A percentile compares a stretch with the other conserved stretches of the same genome.
phyloP scores from a whole-genome alignment of 2,888 invertebrate species.

The Acleris cristana region DNA sequence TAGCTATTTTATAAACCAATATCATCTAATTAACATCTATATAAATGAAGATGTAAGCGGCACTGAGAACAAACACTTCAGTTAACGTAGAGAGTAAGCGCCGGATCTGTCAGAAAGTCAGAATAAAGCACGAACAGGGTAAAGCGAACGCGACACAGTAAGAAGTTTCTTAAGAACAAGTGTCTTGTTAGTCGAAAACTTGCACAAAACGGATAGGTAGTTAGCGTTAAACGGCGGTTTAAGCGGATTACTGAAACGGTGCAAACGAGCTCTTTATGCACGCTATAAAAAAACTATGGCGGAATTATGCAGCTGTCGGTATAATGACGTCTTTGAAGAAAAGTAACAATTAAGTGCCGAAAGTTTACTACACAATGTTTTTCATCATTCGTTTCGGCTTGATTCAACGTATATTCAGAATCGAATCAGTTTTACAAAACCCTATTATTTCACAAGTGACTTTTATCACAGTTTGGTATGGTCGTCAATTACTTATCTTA shows the following conservation, averaged over 20 bases:
- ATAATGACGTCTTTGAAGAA: constrained; percentile 3
- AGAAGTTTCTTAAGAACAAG: constrained; percentile 46
- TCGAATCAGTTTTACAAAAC: too few species aligned
- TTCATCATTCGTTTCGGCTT: too few species aligned
- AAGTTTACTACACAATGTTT: not conserved
- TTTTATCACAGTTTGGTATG: too few species aligned
- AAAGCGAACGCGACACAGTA: constrained; percentile 47
- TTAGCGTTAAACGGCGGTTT: constrained; percentile 43
- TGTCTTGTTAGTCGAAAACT: constrained; percentile 53
- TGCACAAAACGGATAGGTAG: constrained; percentile 46
- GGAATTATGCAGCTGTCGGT: constrained; percentile 20
- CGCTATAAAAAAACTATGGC: constrained; percentile 28
- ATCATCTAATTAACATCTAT: too few species aligned
- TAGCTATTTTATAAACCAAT: too few species aligned
- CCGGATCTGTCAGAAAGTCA: constrained; percentile 13
- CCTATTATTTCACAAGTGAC: too few species aligned
- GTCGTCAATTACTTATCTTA: too few species aligned
- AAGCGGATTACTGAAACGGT: constrained; percentile 31
- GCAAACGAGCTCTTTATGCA: constrained; percentile 32
- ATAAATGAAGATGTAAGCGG: too few species aligned
- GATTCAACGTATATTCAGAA: too few species aligned
- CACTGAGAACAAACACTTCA: too few species aligned
- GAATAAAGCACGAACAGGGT: constrained; percentile 42
- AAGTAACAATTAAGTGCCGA: not conserved
- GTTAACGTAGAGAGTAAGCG: not conserved